Conservation (phyloP, 1,140 invertebrate species). For the Macrotrachela quadricornifera region DNA sequence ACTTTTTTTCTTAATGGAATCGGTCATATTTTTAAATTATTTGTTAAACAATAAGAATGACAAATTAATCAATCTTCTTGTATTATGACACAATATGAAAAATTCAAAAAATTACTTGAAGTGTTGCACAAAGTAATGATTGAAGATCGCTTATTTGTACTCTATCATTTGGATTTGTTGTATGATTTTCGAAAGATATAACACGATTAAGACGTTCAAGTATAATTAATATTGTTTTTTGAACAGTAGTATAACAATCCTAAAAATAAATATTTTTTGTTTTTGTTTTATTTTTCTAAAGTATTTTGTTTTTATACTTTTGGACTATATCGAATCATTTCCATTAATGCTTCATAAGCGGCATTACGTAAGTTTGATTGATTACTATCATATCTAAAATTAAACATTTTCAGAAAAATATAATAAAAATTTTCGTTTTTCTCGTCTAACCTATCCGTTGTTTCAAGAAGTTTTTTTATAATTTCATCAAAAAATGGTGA, state of each 20-base stretch:
- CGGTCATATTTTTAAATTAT: too few species aligned
- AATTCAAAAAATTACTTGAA: too few species aligned
- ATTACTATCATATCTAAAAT: constrained; percentile 32
- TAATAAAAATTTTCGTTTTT: too few species aligned
- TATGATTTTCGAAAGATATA: constrained; percentile 59
- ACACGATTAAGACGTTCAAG: constrained; percentile 73
- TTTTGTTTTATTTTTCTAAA: too few species aligned
- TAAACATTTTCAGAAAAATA: too few species aligned
- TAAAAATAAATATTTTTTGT: too few species aligned
- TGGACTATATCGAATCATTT: constrained; percentile 97
- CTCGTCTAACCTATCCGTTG: constrained; percentile 60
- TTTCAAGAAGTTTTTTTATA: constrained; percentile 65
- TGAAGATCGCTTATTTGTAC: constrained; percentile 89
- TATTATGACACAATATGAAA: too few species aligned
- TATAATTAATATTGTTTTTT: constrained; percentile 84
- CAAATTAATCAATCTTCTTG: too few species aligned
- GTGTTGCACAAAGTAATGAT: constrained; percentile 79
- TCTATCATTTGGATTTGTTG: constrained; percentile 43
- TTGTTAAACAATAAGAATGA: too few species aligned
- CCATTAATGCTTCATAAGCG: constrained; percentile 95
- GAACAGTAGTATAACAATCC: constrained; percentile 91
- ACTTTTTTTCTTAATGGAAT: too few species aligned
- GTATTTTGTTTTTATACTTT: too few species aligned
- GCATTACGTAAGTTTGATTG: constrained; percentile 73
- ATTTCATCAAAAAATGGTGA: constrained; percentile 81